Conservation (phyloP, 53 echinoderm and acorn worm genomes). For the Mesocentrotus franciscanus region DNA sequence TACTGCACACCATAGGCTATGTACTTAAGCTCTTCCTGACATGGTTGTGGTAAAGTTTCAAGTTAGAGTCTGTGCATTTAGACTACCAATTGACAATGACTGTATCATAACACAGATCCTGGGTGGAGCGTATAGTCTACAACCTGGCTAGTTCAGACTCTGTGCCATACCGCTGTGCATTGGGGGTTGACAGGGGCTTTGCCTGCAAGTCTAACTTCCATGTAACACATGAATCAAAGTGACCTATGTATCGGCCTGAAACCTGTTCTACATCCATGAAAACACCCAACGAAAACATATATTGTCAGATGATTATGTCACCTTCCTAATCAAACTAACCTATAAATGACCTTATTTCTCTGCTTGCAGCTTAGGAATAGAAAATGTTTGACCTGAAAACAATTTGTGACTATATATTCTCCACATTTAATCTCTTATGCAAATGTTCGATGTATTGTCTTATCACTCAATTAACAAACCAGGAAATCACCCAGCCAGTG, state of each 20-base stretch:
- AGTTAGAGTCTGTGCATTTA: too few species aligned
- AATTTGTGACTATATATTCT: neutral
- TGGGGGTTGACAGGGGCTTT: too few species aligned
- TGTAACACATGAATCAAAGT: too few species aligned
- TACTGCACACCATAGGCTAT: too few species aligned
- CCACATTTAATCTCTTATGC: neutral
- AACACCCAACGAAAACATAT: neutral
- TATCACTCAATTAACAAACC: neutral
- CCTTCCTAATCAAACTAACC: neutral
- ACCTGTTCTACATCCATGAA: neutral
- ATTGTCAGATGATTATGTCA: neutral
- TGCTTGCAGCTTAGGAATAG: neutral
- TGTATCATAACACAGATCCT: too few species aligned
- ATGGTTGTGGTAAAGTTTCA: too few species aligned
- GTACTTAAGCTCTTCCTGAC: too few species aligned
- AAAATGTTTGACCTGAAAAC: neutral
- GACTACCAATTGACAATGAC: too few species aligned
- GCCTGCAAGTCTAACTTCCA: too few species aligned
- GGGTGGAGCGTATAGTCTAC: too few species aligned
- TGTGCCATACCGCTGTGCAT: too few species aligned
- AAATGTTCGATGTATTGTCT: neutral
- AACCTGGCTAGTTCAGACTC: too few species aligned
- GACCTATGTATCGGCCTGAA: neutral
- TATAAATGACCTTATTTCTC: neutral
- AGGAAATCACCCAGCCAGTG: neutral